These are phyloP conservation scores for Nesidiocoris tenuis DNA, from an alignment of 2,888 invertebrate species.

Conservation along the genomic window DNA sequence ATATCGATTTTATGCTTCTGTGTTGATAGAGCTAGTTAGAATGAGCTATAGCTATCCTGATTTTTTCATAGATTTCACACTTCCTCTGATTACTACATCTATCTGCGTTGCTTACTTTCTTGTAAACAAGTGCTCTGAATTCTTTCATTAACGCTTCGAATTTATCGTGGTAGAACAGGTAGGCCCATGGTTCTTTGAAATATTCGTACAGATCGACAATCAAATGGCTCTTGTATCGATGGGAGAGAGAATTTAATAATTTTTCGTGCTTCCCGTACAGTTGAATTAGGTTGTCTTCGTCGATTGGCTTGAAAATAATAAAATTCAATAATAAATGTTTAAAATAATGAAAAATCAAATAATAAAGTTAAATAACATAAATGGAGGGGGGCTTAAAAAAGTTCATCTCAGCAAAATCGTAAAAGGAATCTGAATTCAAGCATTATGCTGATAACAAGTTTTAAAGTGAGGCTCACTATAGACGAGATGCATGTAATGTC, in stretches of 20 bases:
- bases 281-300: slow-evolving; percentile 61
- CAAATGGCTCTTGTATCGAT: slow-evolving; percentile 62
- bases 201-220: slow-evolving; percentile 67
- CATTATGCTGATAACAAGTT: too few species aligned
- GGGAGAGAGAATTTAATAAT: slow-evolving; percentile 66
- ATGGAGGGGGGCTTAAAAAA: too few species aligned
- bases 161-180: slow-evolving; percentile 64
- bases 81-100: too few species aligned
- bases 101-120: slow-evolving; percentile 37
- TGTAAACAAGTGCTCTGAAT: slow-evolving; percentile 22
- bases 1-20: too few species aligned
- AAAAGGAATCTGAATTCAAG: too few species aligned
- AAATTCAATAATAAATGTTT: too few species aligned
- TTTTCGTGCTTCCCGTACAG: slow-evolving; percentile 74
- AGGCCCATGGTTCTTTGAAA: slow-evolving; percentile 67
- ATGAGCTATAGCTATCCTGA: too few species aligned
- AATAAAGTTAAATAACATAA: too few species aligned
- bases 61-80: too few species aligned
- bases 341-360: too few species aligned
- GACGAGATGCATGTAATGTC: slow-evolving; percentile 64
- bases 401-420: too few species aligned
- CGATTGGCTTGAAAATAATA: slow-evolving; percentile 55
- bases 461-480: slow-evolving; percentile 55
- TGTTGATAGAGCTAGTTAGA: too few species aligned
- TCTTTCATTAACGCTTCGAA: slow-evolving; percentile 54